Conservation (phyloP, 2,797 vertebrate genomes). For the Scolopax bukidnonensis region DNA sequence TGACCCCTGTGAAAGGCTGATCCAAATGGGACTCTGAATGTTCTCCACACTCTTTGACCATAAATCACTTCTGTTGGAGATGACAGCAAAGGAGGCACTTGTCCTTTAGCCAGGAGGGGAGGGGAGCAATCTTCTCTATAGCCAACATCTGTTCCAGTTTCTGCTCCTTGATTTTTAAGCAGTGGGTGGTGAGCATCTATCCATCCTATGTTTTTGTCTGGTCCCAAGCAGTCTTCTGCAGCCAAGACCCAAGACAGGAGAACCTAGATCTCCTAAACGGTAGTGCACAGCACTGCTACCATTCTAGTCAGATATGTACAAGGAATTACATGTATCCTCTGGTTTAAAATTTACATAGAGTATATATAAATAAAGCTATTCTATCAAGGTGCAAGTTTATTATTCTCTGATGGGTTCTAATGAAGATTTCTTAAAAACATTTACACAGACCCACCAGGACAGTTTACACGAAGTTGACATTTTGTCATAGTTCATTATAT, state of each 20-base stretch:
- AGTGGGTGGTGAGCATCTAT: constrained; percentile 36
- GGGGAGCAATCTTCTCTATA: constrained; percentile 33
- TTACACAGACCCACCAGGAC: constrained; percentile 10
- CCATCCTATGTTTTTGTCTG: constrained; percentile 25
- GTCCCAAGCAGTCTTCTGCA: constrained; percentile 23
- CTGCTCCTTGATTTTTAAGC: constrained; percentile 14
- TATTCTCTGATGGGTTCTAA: constrained; percentile 31
- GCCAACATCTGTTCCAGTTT: constrained; percentile 3
- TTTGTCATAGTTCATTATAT: not conserved
- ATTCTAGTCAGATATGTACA: constrained; percentile 43
- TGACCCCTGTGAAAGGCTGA: not conserved
- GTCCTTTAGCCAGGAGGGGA: constrained; percentile 44
- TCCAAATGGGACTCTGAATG: constrained; percentile 11
- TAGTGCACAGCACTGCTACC: constrained; percentile 56
- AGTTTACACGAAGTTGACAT: not conserved
- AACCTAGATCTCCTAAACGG: constrained; percentile 19
- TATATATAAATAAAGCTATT: constrained; percentile 71
- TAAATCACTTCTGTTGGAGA: constrained; percentile 25
- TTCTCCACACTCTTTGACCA: not conserved
- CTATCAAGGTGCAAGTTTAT: constrained; percentile 64
- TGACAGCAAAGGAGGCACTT: constrained; percentile 50
- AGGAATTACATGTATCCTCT: constrained; percentile 22
- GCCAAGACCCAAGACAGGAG: constrained; percentile 20
- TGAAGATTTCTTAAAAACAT: constrained; percentile 17
- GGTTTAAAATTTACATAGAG: constrained; percentile 46